Conservation (phyloP, 2,113 vertebrate genomes). For the Mesoclemmys tuberculata region DNA sequence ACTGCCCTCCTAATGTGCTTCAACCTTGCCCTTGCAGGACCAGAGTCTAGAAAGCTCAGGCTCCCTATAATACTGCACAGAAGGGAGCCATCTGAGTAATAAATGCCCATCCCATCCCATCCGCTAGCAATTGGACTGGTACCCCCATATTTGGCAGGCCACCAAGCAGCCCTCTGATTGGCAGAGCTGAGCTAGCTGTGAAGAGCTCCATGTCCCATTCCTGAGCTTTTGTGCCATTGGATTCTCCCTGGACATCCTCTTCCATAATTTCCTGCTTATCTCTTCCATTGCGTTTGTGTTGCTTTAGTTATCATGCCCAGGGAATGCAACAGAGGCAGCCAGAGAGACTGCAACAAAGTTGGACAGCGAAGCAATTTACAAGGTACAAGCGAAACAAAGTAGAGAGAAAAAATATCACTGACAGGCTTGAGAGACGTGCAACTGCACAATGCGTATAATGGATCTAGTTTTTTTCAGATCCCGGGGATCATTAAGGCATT, state of each 20-base stretch:
- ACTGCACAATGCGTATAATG: not conserved
- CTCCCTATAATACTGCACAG: not conserved
- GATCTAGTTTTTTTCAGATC: constrained; percentile 25
- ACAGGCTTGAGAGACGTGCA: not conserved
- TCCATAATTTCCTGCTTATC: constrained; percentile 40
- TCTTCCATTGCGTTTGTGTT: not conserved
- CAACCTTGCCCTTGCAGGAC: not conserved
- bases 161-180: not conserved
- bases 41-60: not conserved
- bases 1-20: not conserved
- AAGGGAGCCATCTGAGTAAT: not conserved
- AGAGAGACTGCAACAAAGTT: not conserved
- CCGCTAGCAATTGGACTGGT: not conserved
- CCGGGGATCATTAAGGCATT: not conserved
- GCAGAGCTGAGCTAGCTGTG: not conserved
- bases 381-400: not conserved
- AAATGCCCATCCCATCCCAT: not conserved
- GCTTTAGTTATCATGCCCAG: not conserved
- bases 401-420: constrained; percentile 26
- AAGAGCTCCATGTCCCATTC: not conserved
- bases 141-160: not conserved
- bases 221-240: not conserved
- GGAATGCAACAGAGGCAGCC: not conserved
- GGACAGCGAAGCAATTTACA: not conserved
- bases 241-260: not conserved